A percentile compares a stretch with the other conserved stretches of the same genome.
These are phyloP conservation scores for Enteromius anoplus DNA, from an alignment of 2,797 vertebrate genomes.

Conservation along the genomic window DNA sequence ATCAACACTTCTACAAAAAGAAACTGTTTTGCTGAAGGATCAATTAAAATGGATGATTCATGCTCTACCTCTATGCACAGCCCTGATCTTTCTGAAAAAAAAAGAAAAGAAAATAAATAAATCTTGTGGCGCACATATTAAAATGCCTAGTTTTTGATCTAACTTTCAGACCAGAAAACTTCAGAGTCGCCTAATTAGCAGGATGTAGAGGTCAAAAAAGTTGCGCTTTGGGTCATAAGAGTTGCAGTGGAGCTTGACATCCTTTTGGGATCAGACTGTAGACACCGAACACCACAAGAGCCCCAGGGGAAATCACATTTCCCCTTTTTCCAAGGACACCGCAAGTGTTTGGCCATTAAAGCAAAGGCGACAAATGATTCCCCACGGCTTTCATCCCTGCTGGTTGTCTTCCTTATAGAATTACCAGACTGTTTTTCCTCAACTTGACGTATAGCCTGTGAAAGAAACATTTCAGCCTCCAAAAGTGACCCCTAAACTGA, in stretches of 20 bases:
- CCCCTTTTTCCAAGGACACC: constrained; percentile 42
- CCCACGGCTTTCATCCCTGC: constrained; percentile 3
- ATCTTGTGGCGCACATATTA: background rate
- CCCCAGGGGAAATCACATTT: constrained; percentile 57
- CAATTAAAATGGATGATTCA: constrained; percentile 43
- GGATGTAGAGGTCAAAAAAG: constrained; percentile 18
- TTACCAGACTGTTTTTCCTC: constrained; percentile 15
- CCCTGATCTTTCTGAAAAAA: background rate
- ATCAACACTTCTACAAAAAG: constrained; percentile 67
- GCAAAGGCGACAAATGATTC: constrained; percentile 59
- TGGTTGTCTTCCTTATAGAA: constrained; percentile 20
- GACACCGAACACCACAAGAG: background rate
- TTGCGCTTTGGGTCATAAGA: constrained; percentile 6
- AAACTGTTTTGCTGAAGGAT: constrained; percentile 61
- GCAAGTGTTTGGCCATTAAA: constrained; percentile 17
- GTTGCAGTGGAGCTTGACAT: background rate
- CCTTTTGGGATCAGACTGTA: constrained; percentile 26
- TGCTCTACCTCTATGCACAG: background rate
- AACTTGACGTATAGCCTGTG: constrained; percentile 31
- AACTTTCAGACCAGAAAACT: constrained; percentile 20
- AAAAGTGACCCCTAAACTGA: constrained; percentile 71
- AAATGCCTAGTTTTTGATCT: constrained; percentile 21
- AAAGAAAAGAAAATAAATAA: background rate
- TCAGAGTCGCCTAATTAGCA: constrained; percentile 33
- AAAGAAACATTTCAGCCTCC: constrained; percentile 32